phyloP scores from a whole-genome alignment of 2,797 vertebrate species.

The Streptopelia turtur region DNA sequence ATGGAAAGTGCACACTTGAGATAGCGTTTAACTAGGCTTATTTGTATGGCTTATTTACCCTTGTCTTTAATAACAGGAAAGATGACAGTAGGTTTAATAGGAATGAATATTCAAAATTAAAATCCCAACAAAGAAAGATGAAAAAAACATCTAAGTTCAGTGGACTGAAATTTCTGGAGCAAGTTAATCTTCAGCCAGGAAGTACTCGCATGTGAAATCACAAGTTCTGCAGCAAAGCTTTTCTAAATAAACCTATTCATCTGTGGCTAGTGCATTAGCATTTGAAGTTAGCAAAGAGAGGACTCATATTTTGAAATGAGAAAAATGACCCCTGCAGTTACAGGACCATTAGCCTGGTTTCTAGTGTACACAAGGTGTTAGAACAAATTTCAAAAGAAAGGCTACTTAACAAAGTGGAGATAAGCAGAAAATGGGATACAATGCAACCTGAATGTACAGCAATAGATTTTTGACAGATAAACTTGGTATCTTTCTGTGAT shows the following conservation, averaged over 20 bases:
- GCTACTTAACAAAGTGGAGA: not conserved
- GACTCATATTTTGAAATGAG: not conserved
- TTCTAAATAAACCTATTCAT: not conserved
- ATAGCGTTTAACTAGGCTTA: not conserved
- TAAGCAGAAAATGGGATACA: not conserved
- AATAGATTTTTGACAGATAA: not conserved
- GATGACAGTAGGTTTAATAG: not conserved
- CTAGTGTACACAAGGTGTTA: not conserved
- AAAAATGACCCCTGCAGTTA: not conserved
- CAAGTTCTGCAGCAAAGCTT: not conserved
- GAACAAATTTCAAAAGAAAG: not conserved
- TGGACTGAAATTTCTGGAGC: not conserved
- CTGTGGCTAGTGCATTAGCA: not conserved
- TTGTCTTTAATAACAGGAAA: not conserved
- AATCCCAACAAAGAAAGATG: not conserved
- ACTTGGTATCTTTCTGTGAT: not conserved
- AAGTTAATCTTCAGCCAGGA: not conserved
- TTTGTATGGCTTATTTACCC: not conserved
- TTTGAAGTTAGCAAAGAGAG: not conserved
- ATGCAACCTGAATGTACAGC: not conserved
- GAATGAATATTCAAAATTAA: not conserved
- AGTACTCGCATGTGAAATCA: not conserved
- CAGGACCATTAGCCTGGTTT: not conserved
- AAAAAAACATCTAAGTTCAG: not conserved
- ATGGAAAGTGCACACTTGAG: not conserved